These are phyloP conservation scores for Plebejus argus DNA, from an alignment of 2,888 invertebrate species.

Conservation along the genomic window DNA sequence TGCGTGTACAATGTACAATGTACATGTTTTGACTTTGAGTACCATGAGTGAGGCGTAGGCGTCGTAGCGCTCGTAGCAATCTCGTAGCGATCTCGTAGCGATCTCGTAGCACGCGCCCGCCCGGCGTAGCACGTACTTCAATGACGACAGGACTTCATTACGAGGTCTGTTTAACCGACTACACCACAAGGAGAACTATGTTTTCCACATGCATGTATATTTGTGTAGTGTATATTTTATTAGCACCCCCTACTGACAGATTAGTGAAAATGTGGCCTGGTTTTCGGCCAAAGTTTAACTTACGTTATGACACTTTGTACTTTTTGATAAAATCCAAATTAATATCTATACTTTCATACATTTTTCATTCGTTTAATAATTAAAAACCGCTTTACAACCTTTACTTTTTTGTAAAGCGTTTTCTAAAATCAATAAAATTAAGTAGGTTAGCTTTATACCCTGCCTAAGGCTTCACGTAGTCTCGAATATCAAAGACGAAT, in stretches of 20 bases:
- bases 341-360: not conserved
- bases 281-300: too few relatives aligned
- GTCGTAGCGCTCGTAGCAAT: not conserved
- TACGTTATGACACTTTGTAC: too few relatives aligned
- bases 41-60: not conserved
- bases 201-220: too few relatives aligned
- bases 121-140: not conserved
- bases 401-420: not conserved
- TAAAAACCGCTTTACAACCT: not conserved
- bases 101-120: not conserved
- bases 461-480: conserved; percentile 18
- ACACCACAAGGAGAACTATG: not conserved
- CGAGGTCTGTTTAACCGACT: not conserved
- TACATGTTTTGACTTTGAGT: too few relatives aligned
- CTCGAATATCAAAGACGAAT: conserved; percentile 23
- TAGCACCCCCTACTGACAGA: too few relatives aligned
- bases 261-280: too few relatives aligned
- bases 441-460: conserved; percentile 14
- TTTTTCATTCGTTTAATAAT: not conserved
- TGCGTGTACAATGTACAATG: too few relatives aligned
- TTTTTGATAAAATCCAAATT: not conserved
- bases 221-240: too few relatives aligned
- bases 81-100: not conserved
- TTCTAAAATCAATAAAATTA: conserved; percentile 13
- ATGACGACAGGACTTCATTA: not conserved